Evolutionary conservation across 1,140 invertebrate species (phyloP).

Genomic region (Leptonema lineaticorne): DNA sequence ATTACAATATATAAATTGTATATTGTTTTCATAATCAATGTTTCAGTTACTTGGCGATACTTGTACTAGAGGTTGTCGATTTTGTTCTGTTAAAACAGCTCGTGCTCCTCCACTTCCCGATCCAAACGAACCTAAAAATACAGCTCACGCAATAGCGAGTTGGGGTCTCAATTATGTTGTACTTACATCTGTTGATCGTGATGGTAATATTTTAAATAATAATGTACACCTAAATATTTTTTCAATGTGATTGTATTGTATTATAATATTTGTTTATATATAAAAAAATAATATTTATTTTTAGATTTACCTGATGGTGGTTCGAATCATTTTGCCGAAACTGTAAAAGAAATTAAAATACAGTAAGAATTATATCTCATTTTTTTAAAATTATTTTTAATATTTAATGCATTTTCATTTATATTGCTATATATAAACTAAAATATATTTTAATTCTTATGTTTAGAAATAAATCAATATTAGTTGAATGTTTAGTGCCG

Average conservation of each 20-base stretch:
- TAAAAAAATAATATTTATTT: slow-evolving; percentile 39
- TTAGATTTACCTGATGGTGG: slow-evolving; percentile 89
- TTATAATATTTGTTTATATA: neutral
- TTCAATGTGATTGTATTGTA: neutral
- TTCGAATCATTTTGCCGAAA: slow-evolving; percentile 87
- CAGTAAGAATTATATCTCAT: slow-evolving; percentile 53
- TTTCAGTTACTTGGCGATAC: slow-evolving; percentile 87
- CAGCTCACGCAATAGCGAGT: slow-evolving; percentile 85
- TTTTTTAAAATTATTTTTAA: neutral
- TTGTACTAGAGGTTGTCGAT: slow-evolving; percentile 90
- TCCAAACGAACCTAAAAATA: slow-evolving; percentile 89
- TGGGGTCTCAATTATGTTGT: slow-evolving; percentile 99
- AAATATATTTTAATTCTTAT: slow-evolving; percentile 18
- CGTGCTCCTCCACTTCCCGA: slow-evolving; percentile 88
- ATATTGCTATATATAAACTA: neutral
- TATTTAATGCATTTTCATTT: neutral
- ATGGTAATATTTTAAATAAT: slow-evolving; percentile 62
- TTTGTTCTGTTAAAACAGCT: slow-evolving; percentile 98
- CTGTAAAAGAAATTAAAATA: slow-evolving; percentile 77
- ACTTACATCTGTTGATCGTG: slow-evolving; percentile 96
- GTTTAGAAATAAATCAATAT: slow-evolving; percentile 75
- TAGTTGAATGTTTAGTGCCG: slow-evolving; percentile 96
- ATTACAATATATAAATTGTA: neutral
- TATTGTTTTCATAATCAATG: slow-evolving; percentile 32
- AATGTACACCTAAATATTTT: neutral